phyloP scores from a whole-genome alignment of 2,113 vertebrate species.

The Saguinus imperator region DNA sequence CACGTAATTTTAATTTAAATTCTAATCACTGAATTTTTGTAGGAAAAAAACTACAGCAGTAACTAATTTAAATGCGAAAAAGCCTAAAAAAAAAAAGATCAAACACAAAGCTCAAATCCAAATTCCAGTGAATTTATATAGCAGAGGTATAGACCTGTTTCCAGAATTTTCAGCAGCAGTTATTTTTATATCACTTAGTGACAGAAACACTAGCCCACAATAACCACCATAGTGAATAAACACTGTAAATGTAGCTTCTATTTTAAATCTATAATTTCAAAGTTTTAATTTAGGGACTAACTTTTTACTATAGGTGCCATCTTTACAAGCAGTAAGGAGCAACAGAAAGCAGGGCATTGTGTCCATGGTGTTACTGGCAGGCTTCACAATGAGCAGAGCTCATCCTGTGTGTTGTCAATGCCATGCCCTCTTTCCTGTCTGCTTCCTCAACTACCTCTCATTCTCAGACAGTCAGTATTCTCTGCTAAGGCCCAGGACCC shows the following conservation, averaged over 20 bases:
- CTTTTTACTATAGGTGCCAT: not conserved
- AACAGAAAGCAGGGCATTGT: not conserved
- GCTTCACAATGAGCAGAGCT: not conserved
- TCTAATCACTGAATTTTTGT: conserved; percentile 22
- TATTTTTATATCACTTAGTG: conserved; percentile 54
- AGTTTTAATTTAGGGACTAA: conserved; percentile 58
- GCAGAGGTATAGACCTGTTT: not conserved
- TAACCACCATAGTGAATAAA: conserved; percentile 64
- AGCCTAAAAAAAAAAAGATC: not conserved
- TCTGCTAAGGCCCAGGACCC: not conserved
- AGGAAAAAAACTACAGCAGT: conserved; percentile 17
- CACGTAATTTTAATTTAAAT: conserved; percentile 54
- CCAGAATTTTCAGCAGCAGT: conserved; percentile 16
- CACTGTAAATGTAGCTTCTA: conserved; percentile 68
- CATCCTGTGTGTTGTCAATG: not conserved
- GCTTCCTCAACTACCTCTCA: not conserved
- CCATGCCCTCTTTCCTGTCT: not conserved
- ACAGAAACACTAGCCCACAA: conserved; percentile 60
- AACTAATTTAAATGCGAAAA: not conserved
- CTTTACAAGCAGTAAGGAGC: conserved; percentile 38
- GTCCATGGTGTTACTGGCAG: not conserved
- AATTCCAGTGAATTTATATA: not conserved
- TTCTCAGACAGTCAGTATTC: not conserved
- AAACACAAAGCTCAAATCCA: conserved; percentile 36
- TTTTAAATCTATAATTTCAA: conserved; percentile 29